Evolutionary conservation across 2,888 invertebrate species (phyloP).

Genomic region (Vesta saturnalis): DNA sequence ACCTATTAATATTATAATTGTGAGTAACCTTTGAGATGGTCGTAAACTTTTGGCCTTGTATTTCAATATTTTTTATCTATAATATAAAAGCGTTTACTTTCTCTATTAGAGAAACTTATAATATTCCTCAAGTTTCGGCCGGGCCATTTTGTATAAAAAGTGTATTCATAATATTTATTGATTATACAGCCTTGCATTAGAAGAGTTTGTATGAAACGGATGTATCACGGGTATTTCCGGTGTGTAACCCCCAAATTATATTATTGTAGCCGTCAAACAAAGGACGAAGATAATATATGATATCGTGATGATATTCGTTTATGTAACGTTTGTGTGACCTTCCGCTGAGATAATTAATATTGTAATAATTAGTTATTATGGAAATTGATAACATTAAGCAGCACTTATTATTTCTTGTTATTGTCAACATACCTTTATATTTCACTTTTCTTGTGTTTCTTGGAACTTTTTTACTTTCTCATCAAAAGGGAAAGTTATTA

Average conservation of each 20-base stretch:
- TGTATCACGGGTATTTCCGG: constrained; percentile 18
- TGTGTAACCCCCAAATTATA: constrained; percentile 5
- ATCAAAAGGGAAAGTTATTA: no score
- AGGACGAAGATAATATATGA: constrained; percentile 7
- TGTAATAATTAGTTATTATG: constrained; percentile 5
- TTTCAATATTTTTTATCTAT: no score
- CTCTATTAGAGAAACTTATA: no score
- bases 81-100: no score
- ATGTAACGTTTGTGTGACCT: not conserved
- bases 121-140: no score
- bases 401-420: no score
- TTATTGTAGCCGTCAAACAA: not conserved
- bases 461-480: no score
- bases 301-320: constrained; percentile 6
- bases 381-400: not conserved
- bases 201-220: constrained; percentile 9
- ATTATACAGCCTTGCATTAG: constrained; percentile 17
- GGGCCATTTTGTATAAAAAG: no score
- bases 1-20: constrained; percentile 7
- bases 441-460: no score
- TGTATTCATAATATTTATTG: constrained; percentile 18
- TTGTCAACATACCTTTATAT: not conserved
- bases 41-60: not conserved
- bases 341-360: not conserved
- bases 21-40: constrained; percentile 1